A percentile compares a stretch with the other conserved stretches of the same genome.
phyloP scores from a whole-genome alignment of 1,140 invertebrate genomes.

The Drosophila tropicalis region DNA sequence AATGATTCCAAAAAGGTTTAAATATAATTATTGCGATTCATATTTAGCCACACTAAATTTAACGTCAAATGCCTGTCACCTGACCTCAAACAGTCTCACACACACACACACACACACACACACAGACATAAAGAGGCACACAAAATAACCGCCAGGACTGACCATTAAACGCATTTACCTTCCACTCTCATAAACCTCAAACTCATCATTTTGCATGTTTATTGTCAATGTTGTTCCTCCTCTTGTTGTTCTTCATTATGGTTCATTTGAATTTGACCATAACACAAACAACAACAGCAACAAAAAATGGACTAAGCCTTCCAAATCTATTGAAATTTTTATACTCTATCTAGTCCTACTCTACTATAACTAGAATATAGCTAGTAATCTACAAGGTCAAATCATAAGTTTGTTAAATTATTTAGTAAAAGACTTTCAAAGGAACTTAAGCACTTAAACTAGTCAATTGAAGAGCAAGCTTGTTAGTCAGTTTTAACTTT shows the following conservation, averaged over 20 bases:
- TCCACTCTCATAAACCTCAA: background rate
- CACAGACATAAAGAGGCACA: background rate
- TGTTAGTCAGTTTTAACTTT: no score
- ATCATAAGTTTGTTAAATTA: no score
- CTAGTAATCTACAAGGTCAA: no score
- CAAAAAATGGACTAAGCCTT: background rate
- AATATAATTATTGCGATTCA: conserved; percentile 5
- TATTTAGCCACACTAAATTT: background rate
- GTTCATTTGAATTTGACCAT: conserved; percentile 26
- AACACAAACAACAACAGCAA: background rate
- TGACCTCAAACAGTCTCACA: background rate
- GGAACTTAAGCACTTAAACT: no score
- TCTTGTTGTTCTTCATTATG: conserved; percentile 24
- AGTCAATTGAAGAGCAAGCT: no score
- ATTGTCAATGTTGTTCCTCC: conserved; percentile 6
- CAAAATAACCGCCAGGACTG: conserved; percentile 17
- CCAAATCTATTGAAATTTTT: no score
- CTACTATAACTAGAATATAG: no score
- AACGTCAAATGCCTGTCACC: background rate
- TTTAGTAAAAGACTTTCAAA: no score
- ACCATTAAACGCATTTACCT: conserved; percentile 16
- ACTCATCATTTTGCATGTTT: conserved; percentile 9
- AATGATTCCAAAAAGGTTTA: background rate
- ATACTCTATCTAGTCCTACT: no score
- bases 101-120: background rate